These are phyloP conservation scores for Acanthosepion pharaonis DNA, from an alignment of 2,888 invertebrate genomes.

Conservation along the genomic window DNA sequence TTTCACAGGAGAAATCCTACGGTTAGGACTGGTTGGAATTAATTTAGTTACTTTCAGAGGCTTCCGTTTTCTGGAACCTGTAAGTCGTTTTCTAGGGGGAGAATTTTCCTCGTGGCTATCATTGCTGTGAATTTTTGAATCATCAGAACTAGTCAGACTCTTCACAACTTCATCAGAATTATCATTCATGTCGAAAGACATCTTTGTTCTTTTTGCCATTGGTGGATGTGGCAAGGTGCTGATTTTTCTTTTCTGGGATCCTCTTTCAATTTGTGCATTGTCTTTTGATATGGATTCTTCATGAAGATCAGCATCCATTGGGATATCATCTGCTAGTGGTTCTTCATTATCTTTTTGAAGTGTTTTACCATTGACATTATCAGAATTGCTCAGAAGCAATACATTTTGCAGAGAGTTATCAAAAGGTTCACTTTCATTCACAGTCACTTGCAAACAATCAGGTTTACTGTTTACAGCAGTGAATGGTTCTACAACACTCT, in stretches of 20 bases:
- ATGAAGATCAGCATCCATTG: not conserved
- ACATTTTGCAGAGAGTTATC: not conserved
- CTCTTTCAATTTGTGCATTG: not conserved
- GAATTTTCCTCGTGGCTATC: not conserved
- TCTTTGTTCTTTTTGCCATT: not conserved
- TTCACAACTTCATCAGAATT: not conserved
- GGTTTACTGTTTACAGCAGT: not conserved
- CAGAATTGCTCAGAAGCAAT: not conserved
- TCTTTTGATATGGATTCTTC: not conserved
- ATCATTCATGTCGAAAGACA: not conserved
- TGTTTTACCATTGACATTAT: not conserved
- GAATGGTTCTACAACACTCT: not conserved
- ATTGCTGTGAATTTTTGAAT: not conserved
- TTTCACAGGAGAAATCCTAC: constrained; percentile 41
- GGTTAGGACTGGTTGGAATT: not conserved
- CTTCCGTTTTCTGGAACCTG: constrained; percentile 5
- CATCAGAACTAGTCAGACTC: not conserved
- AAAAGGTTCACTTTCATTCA: not conserved
- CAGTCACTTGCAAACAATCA: not conserved
- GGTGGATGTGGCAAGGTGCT: not conserved
- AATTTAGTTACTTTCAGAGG: constrained; percentile 36
- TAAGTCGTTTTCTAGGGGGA: not conserved
- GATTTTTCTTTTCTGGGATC: not conserved
- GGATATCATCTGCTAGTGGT: not conserved
- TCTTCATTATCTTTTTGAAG: not conserved